Evolutionary conservation across 1,140 invertebrate genomes (phyloP).

Genomic region (Drosophila melanogaster): Release_6_plus_ISO1_MT NT_033779.5:11918001-11918500

Average conservation of each 20-base stretch:
- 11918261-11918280: constrained; percentile 76
- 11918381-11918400: constrained; percentile 52
- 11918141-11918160: constrained; percentile 62
- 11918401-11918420: neutral
- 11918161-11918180: constrained; percentile 61
- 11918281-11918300: constrained; percentile 3
- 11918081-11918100: constrained; percentile 40
- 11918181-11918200: constrained; percentile 23
- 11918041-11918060: constrained; percentile 44
- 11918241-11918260: constrained; percentile 62
- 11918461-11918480: constrained; percentile 78
- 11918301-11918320: constrained; percentile 8
- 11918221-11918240: constrained; percentile 23
- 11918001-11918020: constrained; percentile 13
- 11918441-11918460: constrained; percentile 15
- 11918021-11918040: constrained; percentile 72
- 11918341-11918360: constrained; percentile 22
- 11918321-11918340: constrained; percentile 12
- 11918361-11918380: constrained; percentile 79
- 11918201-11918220: constrained; percentile 48
- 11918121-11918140: constrained; percentile 32
- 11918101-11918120: constrained; percentile 33
- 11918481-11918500: constrained; percentile 74
- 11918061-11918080: constrained; percentile 56
- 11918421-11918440: neutral